Evolutionary conservation across 1,140 invertebrate species (phyloP), one percentile per base, ranked within the genome.

Genomic region (Vanessa atalanta): DNA sequence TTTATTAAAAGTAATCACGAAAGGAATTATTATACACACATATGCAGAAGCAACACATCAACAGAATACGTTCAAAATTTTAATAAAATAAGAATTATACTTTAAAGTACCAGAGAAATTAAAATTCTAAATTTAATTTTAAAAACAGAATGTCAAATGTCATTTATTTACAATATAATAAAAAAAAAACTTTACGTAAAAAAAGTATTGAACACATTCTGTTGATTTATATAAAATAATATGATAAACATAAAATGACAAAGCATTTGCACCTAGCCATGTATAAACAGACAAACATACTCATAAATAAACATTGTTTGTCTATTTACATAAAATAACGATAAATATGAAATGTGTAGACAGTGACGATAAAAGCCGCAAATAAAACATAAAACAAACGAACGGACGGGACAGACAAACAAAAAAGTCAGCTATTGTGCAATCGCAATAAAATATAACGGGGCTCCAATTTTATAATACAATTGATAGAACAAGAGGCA

Each of bases 391-490:
- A 26, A 60, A 23, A 51, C 48, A 51, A 31, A 60, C 23, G 55
- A 60, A 53, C 51, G 51, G 51, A 53, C 51, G 4, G 20, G 14
- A 60, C 55, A 60, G 14, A 7, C 11, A 60, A 60, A 60, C 20
- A 60, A 60, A 60, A 26, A 23, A 60, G 48, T 26, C 20, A 26
- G 20, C 55, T 60, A 60, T 60, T 16, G 55, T 60, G 55, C 55
- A 12, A 60, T 26, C n/a, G 51, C 51, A 7, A 53, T 16, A 53
- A 60, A 51, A 60, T 26, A 20, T 60, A 26, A 60, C 55, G 55
- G 55, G 55, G 55, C 55, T 60, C 23, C 23, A n/a, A 14, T 26
- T 60, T 26, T 26, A 5, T 2, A 26, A 60, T 23, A 26, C 48
- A 51, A 51, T 51, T 43, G 37, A 43, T 9, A 9, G 0, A 43